Percentiles rank a stretch among this genome's conserved stretches.
These are phyloP conservation scores for Lepetodrilus schrolli DNA, from an alignment of 2,888 invertebrate species.

Conservation along the genomic window DNA sequence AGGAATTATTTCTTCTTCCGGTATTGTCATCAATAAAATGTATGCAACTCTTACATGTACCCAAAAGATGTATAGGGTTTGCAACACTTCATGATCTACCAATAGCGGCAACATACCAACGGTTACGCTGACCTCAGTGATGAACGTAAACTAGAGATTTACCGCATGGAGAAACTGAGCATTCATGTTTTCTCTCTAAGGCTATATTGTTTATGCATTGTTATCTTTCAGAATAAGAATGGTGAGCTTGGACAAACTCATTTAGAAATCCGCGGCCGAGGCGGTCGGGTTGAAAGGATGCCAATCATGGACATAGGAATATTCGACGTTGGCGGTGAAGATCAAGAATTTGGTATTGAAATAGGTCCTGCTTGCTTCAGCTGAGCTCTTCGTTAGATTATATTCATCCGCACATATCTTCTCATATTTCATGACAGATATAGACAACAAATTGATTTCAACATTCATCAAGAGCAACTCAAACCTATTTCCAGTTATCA, in stretches of 20 bases:
- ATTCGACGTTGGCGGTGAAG: constrained; percentile 83
- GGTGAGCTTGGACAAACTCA: constrained; percentile 85
- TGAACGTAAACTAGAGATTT: no score
- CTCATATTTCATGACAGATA: constrained; percentile 20
- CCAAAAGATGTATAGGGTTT: no score
- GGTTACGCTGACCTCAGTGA: no score
- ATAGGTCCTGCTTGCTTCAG: constrained; percentile 89
- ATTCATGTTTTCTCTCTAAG: no score
- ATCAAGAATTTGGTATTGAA: constrained; percentile 88
- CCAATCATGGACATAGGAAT: constrained; percentile 89
- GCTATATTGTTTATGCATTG: no score
- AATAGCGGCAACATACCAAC: no score
- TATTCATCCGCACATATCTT: constrained; percentile 27
- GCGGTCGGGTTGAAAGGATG: constrained; percentile 85
- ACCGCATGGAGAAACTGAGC: no score
- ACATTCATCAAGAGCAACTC: constrained; percentile 6
- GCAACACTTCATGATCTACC: no score
- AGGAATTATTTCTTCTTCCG: no score
- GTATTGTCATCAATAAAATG: no score
- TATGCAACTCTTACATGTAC: no score
- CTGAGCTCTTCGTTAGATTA: constrained; percentile 31
- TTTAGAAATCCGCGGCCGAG: constrained; percentile 81
- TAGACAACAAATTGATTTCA: not conserved
- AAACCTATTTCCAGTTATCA: constrained; percentile 11
- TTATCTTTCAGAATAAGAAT: constrained; percentile 80